These are phyloP conservation scores for Leuciscus idus DNA, from an alignment of 2,113 vertebrate species.

Conservation along the genomic window DNA sequence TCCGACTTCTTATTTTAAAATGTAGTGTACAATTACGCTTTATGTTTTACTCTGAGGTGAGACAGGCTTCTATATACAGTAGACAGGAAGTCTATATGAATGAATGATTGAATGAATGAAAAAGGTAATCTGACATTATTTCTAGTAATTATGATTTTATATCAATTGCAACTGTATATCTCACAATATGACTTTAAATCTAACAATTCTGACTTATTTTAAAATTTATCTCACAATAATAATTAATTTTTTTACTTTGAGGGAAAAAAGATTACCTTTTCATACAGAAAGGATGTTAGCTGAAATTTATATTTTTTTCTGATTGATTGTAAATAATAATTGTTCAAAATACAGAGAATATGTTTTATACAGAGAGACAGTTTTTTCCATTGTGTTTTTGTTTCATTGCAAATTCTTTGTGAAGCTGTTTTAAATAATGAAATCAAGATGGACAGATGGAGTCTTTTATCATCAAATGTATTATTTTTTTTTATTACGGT, in stretches of 20 bases:
- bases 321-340: neutral
- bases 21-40: neutral
- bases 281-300: too few species aligned
- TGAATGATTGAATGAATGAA: neutral
- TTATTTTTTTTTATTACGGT: conserved; percentile 36
- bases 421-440: conserved; percentile 41
- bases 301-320: too few species aligned
- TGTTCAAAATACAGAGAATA: neutral
- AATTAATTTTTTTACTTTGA: too few species aligned
- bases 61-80: neutral
- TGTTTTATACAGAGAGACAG: neutral
- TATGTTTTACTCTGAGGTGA: neutral
- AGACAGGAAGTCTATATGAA: neutral
- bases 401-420: conserved; percentile 14
- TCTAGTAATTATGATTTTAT: neutral
- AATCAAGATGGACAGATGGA: conserved; percentile 25
- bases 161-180: neutral
- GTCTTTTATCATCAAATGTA: conserved; percentile 37
- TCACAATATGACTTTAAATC: neutral
- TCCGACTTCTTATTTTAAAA: neutral
- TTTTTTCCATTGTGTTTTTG: neutral
- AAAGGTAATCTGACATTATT: neutral
- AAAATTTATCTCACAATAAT: neutral
- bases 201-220: neutral
- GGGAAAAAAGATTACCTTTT: too few species aligned